Base-by-base conservation (phyloP, 2,797 vertebrate genomes). In the Sebastes miniatus region DNA sequence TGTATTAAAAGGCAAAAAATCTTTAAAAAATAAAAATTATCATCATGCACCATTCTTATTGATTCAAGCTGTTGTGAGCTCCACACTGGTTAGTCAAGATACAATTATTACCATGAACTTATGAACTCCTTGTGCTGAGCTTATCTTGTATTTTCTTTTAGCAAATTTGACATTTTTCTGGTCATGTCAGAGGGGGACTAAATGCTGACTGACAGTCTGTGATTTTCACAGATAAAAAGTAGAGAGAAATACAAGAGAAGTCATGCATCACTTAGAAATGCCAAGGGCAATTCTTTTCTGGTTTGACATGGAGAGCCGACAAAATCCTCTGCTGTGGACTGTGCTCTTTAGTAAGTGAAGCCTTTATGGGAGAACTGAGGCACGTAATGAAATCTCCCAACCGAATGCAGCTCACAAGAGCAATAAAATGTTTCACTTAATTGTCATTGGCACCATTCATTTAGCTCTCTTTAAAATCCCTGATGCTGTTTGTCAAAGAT, bases 231-330 rank as follows among this genome's bases (percentile, higher is more conserved):
- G 88, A 88, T 92, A 87, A 84, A 88, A 87, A 76, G 69, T 77
- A 70, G 80, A 86, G 86, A 58, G 77, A 87, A 92, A 88, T 87
- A 87, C 68, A 85, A 79, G 84, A 81, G 73, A 92, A 91, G 86
- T 88, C 85, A 86, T 77, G 84, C 86, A 84, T 91, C 87, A 85
- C 85, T 90, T 87, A 77, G 83, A 91, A 89, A 84, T 80, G 89
- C 91, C 90, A 89, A 77, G 81, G 86, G 84, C 88, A 86, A 89
- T 87, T 89, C 71, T 85, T 76, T 78, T 78, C 80, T 69, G 67
- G 69, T 82, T 77, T 84, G 80, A 83, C 77, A 76, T 67, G 63
- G 69, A 78, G 75, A 77, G 79, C 62, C 18, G 25, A 31, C 66
- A 75, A 83, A 92, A 83, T 81, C 79, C 74, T 87, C 74, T 67